Conservation (phyloP, 2,113 vertebrate species). For the Pedionomus torquatus region DNA sequence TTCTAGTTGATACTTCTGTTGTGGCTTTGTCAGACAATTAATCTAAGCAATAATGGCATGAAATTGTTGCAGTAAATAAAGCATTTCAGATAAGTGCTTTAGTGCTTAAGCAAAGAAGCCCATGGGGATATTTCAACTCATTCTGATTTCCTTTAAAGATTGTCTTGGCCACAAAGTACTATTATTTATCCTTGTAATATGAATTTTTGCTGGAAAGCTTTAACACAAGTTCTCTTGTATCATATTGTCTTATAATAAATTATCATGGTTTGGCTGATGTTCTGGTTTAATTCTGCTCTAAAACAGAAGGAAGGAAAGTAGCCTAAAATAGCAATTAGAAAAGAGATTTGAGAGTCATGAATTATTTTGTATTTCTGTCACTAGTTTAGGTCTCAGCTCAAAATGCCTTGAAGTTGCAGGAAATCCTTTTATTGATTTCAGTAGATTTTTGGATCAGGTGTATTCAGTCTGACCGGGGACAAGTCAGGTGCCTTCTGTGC, state of each 20-base stretch:
- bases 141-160: not conserved
- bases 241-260: conserved; percentile 3
- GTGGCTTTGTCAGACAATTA: not conserved
- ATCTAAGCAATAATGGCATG: not conserved
- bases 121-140: not conserved
- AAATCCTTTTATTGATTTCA: not conserved
- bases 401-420: not conserved
- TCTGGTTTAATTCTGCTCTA: not conserved
- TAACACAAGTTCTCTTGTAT: conserved; percentile 5
- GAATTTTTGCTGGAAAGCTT: conserved; percentile 18
- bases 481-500: not conserved
- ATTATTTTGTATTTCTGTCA: conserved; percentile 7
- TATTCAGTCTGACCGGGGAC: not conserved
- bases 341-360: not conserved
- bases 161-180: not conserved
- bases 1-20: not conserved
- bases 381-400: not conserved
- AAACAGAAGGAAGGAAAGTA: conserved; percentile 51
- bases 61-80: conserved; percentile 31
- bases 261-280: not conserved
- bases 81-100: not conserved
- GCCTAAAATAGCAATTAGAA: conserved; percentile 44
- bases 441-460: not conserved
- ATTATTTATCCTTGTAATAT: not conserved
- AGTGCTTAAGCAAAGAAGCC: not conserved